These are phyloP conservation scores for Macrosteles quadrilineatus DNA, from an alignment of 1,140 invertebrate species.

Conservation along the genomic window DNA sequence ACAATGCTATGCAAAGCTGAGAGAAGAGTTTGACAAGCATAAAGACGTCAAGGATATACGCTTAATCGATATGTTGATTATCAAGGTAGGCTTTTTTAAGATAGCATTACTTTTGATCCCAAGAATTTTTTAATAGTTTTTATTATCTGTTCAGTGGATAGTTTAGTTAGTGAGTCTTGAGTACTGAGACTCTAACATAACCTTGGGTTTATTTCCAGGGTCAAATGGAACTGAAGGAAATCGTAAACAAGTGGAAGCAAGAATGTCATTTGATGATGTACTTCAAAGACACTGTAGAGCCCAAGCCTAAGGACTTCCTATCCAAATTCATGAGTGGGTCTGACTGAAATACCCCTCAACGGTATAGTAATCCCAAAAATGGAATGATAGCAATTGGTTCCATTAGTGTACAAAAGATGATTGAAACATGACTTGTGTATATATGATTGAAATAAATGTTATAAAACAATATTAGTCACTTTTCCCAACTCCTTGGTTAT, in stretches of 20 bases:
- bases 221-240: constrained; percentile 86
- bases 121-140: too few relatives aligned
- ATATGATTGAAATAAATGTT: too few relatives aligned
- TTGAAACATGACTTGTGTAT: too few relatives aligned
- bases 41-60: constrained; percentile 77
- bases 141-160: too few relatives aligned
- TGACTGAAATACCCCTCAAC: constrained; percentile 31
- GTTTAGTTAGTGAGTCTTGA: too few relatives aligned
- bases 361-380: too few relatives aligned
- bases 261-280: constrained; percentile 82
- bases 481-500: too few relatives aligned
- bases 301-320: constrained; percentile 89
- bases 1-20: constrained; percentile 70
- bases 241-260: constrained; percentile 84
- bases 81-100: constrained; percentile 84
- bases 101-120: too few relatives aligned
- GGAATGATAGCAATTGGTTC: too few relatives aligned
- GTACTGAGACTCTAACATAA: too few relatives aligned
- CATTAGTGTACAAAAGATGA: too few relatives aligned
- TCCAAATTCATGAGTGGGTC: constrained; percentile 71
- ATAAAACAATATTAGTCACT: too few relatives aligned
- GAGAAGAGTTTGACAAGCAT: constrained; percentile 79
- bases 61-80: constrained; percentile 85
- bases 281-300: constrained; percentile 81
- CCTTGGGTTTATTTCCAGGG: constrained; percentile 43